These are phyloP conservation scores for Scortum barcoo DNA, from an alignment of 2,113 vertebrate genomes.

Conservation along the genomic window DNA sequence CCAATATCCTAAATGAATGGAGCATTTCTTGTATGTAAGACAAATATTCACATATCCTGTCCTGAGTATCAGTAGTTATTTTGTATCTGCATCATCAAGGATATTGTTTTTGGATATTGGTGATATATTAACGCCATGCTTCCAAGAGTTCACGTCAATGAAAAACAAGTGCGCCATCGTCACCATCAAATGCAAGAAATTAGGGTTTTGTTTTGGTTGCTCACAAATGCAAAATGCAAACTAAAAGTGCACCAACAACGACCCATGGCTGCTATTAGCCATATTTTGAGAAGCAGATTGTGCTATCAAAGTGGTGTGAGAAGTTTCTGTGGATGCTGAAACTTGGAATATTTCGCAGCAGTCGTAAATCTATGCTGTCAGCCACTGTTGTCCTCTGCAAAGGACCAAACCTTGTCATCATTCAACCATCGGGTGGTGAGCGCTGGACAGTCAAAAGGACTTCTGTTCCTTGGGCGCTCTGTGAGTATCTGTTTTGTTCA, in stretches of 20 bases:
- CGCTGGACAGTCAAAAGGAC: neutral
- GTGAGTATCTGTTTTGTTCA: neutral
- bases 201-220: neutral
- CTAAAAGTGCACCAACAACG: neutral
- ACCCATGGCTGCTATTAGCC: no score
- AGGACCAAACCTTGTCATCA: neutral
- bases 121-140: neutral
- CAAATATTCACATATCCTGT: neutral
- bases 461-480: neutral
- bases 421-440: neutral
- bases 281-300: neutral
- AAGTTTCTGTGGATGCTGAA: neutral
- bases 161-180: neutral
- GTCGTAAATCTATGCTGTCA: neutral
- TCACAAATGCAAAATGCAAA: neutral
- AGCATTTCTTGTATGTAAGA: neutral
- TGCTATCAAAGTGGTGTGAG: neutral
- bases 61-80: neutral
- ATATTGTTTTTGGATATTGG: neutral
- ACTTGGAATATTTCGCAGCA: neutral
- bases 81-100: neutral
- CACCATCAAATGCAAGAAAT: neutral
- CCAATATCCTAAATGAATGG: neutral
- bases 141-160: neutral
- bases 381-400: slow-evolving; percentile 4